Evolutionary conservation across 2,797 vertebrate genomes (phyloP).

Genomic region (Hydrolagus colliei): DNA sequence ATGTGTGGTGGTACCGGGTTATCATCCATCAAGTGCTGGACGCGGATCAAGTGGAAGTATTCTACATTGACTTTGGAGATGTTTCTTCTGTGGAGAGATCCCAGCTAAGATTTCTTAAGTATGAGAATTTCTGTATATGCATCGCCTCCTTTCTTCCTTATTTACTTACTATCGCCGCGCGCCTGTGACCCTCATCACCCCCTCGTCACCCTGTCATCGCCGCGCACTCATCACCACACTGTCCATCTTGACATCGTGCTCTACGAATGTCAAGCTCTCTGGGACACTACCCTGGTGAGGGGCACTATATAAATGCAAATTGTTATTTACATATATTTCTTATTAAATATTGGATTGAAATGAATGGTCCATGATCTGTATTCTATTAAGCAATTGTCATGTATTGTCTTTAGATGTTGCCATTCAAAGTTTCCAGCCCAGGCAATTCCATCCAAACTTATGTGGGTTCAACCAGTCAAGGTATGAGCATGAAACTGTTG

Average conservation of each 20-base stretch:
- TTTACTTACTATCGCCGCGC: neutral
- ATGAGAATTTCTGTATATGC: conserved; percentile 38
- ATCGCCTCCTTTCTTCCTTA: neutral
- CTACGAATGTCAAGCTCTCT: too few relatives aligned
- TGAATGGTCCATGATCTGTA: too few relatives aligned
- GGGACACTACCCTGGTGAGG: too few relatives aligned
- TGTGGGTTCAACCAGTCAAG: conserved; percentile 66
- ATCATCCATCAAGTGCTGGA: conserved; percentile 69
- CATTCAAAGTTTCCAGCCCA: conserved; percentile 81
- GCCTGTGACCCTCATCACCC: too few relatives aligned
- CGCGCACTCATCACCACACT: too few relatives aligned
- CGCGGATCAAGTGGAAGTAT: conserved; percentile 70
- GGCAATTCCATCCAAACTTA: conserved; percentile 75
- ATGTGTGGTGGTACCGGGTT: conserved; percentile 82
- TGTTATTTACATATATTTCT: too few relatives aligned
- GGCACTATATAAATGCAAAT: too few relatives aligned
- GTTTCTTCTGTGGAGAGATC: conserved; percentile 56
- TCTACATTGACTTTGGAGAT: conserved; percentile 79
- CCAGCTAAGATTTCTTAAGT: conserved; percentile 85
- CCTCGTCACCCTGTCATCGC: too few relatives aligned
- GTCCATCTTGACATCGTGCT: neutral
- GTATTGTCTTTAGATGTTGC: conserved; percentile 57
- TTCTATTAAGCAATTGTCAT: neutral
- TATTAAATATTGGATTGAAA: too few relatives aligned
- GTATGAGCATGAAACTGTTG: conserved; percentile 40